A percentile compares a stretch with the other conserved stretches of the same genome.
Evolutionary conservation across 92 coral and sea anemone species (phyloP).

Genomic region (Porites evermanni): DNA sequence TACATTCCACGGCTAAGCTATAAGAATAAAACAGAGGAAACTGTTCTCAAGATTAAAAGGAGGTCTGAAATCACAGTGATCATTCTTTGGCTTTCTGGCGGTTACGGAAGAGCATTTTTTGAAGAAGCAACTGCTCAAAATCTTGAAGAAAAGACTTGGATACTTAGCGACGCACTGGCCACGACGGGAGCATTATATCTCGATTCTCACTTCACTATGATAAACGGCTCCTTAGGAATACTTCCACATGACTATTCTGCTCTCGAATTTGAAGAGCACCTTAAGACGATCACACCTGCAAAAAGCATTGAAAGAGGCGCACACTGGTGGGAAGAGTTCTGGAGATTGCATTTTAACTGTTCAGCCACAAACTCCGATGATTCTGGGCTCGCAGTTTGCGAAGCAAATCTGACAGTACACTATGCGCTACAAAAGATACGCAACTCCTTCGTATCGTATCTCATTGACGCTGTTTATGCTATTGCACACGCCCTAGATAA

Average conservation of each 20-base stretch:
- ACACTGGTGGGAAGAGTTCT: background rate
- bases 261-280: background rate
- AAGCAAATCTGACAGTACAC: background rate
- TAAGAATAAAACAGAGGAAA: background rate
- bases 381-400: background rate
- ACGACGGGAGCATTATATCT: background rate
- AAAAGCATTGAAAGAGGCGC: background rate
- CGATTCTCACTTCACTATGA: background rate
- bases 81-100: background rate
- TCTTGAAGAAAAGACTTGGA: background rate
- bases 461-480: slow-evolving; percentile 8
- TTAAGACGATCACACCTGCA: background rate
- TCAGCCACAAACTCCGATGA: background rate
- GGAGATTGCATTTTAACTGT: background rate
- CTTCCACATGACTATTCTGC: background rate
- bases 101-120: background rate
- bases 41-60: background rate
- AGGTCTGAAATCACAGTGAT: background rate
- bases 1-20: background rate
- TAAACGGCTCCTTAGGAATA: background rate
- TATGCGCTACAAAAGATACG: background rate
- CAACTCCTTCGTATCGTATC: background rate
- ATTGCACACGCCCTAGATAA: background rate
- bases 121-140: background rate
- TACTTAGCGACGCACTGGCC: background rate